Conservation (phyloP, 2,113 vertebrate species). For the Tupaia tana region DNA sequence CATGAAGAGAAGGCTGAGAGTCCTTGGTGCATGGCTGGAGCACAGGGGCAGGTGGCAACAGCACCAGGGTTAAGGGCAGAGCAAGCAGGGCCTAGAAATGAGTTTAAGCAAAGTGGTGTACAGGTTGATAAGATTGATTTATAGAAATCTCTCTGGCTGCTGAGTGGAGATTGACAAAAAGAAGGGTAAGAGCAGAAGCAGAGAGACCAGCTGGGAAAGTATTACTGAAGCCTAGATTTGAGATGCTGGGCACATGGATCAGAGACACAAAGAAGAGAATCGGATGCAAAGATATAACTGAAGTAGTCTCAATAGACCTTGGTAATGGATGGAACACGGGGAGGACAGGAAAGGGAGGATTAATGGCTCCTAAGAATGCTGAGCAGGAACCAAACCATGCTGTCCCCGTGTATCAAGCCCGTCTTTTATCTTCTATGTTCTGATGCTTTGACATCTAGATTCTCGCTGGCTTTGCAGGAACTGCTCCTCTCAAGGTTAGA, state of each 20-base stretch:
- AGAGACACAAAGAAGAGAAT: neutral
- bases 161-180: neutral
- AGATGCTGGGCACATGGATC: neutral
- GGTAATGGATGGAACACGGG: neutral
- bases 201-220: neutral
- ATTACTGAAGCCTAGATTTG: neutral
- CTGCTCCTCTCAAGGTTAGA: neutral
- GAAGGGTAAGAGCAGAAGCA: neutral
- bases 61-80: rapidly evolving
- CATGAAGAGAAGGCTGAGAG: neutral
- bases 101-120: neutral
- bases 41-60: neutral
- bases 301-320: neutral
- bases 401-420: rapidly evolving
- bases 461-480: neutral
- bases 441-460: neutral
- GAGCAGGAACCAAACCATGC: rapidly evolving
- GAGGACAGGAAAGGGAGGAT: neutral
- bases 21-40: neutral
- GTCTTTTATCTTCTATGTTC: neutral
- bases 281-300: rapidly evolving
- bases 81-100: neutral
- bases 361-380: no score
- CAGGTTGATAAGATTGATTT: neutral
- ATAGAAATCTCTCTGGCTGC: neutral